Percentiles rank a stretch among this genome's conserved stretches.
Conservation (phyloP, 2,888 invertebrate genomes). For the Eurytoma adleriae region DNA sequence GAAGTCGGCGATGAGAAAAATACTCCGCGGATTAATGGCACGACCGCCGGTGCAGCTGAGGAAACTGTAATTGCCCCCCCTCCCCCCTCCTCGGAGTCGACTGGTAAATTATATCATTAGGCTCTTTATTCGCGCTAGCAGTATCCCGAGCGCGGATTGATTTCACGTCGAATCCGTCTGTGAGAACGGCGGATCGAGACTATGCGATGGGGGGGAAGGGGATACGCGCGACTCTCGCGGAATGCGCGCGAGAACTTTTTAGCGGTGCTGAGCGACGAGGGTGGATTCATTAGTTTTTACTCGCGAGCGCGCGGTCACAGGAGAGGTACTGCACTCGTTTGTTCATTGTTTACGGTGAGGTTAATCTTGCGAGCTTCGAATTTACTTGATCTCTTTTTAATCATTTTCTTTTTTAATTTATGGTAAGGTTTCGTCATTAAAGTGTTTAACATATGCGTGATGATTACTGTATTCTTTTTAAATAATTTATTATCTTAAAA, state of each 20-base stretch:
- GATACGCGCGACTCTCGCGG: neutral
- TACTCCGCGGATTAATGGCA: conserved; percentile 39
- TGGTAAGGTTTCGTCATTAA: too few species aligned
- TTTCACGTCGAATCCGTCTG: conserved; percentile 33
- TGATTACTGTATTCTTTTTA: too few species aligned
- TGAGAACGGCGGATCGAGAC: conserved; percentile 7
- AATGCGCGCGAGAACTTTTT: conserved; percentile 3
- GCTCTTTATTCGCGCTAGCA: neutral
- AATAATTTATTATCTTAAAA: too few species aligned
- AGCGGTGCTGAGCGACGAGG: neutral
- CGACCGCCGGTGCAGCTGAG: neutral
- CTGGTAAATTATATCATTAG: conserved; percentile 47
- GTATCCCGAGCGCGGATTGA: conserved; percentile 21
- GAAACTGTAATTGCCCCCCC: conserved; percentile 7
- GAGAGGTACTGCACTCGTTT: neutral
- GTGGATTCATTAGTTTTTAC: neutral
- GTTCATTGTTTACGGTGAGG: too few species aligned
- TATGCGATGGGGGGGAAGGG: neutral
- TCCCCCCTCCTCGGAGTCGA: neutral
- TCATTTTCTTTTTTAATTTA: too few species aligned
- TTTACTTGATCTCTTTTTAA: too few species aligned
- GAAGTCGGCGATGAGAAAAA: conserved; percentile 45
- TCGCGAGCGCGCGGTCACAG: neutral
- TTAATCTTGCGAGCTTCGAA: too few species aligned
- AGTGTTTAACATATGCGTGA: too few species aligned